Conservation (phyloP, 2,113 vertebrate species). For the Prietella phreatophila region DNA sequence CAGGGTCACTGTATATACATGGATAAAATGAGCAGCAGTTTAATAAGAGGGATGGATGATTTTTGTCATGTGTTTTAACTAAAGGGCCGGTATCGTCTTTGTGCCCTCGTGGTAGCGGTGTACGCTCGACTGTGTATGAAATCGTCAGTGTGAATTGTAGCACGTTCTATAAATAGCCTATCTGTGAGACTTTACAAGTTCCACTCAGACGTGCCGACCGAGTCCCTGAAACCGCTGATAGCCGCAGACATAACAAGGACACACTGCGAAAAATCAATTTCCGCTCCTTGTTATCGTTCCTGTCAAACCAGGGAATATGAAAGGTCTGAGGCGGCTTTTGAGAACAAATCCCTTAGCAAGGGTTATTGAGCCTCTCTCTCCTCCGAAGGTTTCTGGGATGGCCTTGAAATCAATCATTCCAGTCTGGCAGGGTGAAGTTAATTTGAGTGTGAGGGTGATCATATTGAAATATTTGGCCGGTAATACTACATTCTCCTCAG, state of each 20-base stretch:
- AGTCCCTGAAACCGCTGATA: neutral
- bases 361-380: slow-evolving; percentile 28
- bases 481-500: slow-evolving; percentile 9
- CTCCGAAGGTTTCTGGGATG: slow-evolving; percentile 56
- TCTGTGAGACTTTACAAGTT: neutral
- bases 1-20: neutral
- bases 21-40: neutral
- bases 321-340: slow-evolving; percentile 50
- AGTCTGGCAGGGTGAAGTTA: slow-evolving; percentile 54
- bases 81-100: neutral
- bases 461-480: slow-evolving; percentile 23
- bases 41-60: neutral
- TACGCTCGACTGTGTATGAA: neutral
- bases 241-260: slow-evolving; percentile 58
- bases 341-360: slow-evolving; percentile 54
- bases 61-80: neutral
- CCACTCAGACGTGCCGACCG: neutral
- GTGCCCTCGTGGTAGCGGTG: neutral
- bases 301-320: slow-evolving; percentile 59
- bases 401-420: slow-evolving; percentile 69
- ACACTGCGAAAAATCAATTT: slow-evolving; percentile 62
- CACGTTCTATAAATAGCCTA: neutral
- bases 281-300: slow-evolving; percentile 51
- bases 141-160: neutral
- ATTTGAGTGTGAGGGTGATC: slow-evolving; percentile 50